Percentiles rank a stretch among this genome's conserved stretches.
Evolutionary conservation across 2,113 vertebrate species (phyloP).

Genomic region (Turnix velox): DNA sequence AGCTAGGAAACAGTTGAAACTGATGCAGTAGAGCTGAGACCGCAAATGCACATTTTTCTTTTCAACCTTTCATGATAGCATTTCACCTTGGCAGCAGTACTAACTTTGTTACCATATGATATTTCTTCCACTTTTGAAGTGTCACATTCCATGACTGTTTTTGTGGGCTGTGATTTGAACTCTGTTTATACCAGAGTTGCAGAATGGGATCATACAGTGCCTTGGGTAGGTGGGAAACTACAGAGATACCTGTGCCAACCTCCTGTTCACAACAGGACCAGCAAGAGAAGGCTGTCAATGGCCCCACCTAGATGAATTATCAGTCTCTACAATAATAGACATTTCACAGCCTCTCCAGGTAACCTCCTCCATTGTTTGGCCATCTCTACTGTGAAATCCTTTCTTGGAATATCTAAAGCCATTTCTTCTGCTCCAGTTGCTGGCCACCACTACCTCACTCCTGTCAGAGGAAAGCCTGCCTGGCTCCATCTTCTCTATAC

Average conservation of each 20-base stretch:
- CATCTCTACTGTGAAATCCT: rapidly evolving
- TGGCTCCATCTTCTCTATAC: neutral
- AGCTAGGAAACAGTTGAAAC: neutral
- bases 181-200: neutral
- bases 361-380: neutral
- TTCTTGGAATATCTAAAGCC: neutral
- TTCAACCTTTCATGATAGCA: neutral
- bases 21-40: neutral
- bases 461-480: neutral
- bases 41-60: neutral
- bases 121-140: neutral
- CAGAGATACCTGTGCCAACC: neutral
- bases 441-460: neutral
- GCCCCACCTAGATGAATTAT: neutral
- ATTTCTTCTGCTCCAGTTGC: neutral
- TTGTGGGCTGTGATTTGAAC: neutral
- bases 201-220: neutral
- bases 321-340: neutral
- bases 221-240: rapidly evolving
- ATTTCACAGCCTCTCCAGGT: neutral
- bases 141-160: neutral
- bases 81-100: neutral
- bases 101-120: neutral
- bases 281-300: neutral
- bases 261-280: neutral